Base-by-base conservation (phyloP, 35 echinoderm and acorn worm genomes). In the Strongylocentrotus purpuratus region DNA sequence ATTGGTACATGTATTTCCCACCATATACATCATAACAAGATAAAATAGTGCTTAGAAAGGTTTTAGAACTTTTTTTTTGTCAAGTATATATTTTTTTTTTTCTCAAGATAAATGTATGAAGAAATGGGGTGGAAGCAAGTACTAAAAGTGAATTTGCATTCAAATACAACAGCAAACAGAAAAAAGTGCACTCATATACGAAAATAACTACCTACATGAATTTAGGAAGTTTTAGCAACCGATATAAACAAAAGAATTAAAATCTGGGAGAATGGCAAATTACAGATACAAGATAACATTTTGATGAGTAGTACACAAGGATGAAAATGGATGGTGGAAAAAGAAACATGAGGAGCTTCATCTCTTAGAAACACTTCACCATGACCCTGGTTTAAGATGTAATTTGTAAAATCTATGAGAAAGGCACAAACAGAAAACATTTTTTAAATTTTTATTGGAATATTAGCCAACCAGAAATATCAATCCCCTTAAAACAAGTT, bases 31-130 rank as follows among this genome's bases (percentile, higher is more conserved):
- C 65, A 78, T 78, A 28, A 78, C 28, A 2, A 78, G 65, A 78
- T 78, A 78, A n/a, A 78, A 78, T 78, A 78, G 65, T 28, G 65
- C 65, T 78, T 78, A 78, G 65, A 78, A 78, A 71, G 28, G 65
- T 78, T 78, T n/a, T 28, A 22, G 28, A 78, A 22, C 65, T 78
- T 78, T 78, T 78, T 71, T 78, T 78, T 78, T 78, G 5, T 78
- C 20, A 78, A 55, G 50, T 15, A 55, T 15, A 78, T 50, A 50
- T 50, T 59, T 59, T 59, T 59, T 59, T 59, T 59, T 59, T 17
- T 59, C 52, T 59, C 52, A 59, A 59, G 52, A 14, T 14, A 17
- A 14, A 78, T 78, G 20, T n/a, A 28, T 78, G 0, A 78, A 78
- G 65, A 22, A 78, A 78, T 78, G 28, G 2, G 65, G 28, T 78